phyloP scores from a whole-genome alignment of 2,113 vertebrate species.

The Dicentrarchus labrax region DNA sequence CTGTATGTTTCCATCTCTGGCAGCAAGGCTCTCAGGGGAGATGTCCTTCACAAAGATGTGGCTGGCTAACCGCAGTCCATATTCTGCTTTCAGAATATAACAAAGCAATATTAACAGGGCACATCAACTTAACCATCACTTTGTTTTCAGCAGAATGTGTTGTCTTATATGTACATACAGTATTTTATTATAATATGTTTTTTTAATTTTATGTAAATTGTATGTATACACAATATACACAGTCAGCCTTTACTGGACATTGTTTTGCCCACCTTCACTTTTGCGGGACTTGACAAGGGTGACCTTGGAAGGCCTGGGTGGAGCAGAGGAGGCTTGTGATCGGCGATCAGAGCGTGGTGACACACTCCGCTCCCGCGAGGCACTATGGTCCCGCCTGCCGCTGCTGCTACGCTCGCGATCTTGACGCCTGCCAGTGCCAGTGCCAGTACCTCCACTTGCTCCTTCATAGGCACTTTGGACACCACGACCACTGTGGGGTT shows the following conservation, averaged over 20 bases:
- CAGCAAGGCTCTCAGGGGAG: conserved; percentile 97
- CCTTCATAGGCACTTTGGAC: conserved; percentile 77
- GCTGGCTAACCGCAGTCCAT: conserved; percentile 96
- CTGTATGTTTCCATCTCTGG: conserved; percentile 97
- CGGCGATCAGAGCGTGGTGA: conserved; percentile 93
- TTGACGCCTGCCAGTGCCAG: conserved; percentile 83
- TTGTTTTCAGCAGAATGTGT: not conserved
- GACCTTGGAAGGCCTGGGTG: conserved; percentile 93
- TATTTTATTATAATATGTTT: not conserved
- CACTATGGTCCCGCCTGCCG: conserved; percentile 89
- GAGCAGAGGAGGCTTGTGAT: conserved; percentile 91
- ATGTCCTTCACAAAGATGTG: conserved; percentile 99
- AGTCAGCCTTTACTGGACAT: not conserved
- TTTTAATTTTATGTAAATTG: not conserved
- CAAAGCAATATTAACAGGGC: conserved; percentile 18
- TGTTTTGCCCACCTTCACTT: conserved; percentile 89
- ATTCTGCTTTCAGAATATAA: conserved; percentile 86
- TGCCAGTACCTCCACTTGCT: conserved; percentile 81
- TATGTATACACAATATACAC: not conserved
- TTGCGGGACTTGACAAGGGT: conserved; percentile 97
- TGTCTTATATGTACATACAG: not conserved
- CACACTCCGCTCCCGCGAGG: conserved; percentile 91
- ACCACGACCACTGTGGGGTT: conserved; percentile 81
- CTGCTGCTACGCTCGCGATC: conserved; percentile 81
- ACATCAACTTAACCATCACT: not conserved